A percentile compares a stretch with the other conserved stretches of the same genome.
Evolutionary conservation across 2,888 invertebrate genomes (phyloP).

Genomic region (Protonemura montana): DNA sequence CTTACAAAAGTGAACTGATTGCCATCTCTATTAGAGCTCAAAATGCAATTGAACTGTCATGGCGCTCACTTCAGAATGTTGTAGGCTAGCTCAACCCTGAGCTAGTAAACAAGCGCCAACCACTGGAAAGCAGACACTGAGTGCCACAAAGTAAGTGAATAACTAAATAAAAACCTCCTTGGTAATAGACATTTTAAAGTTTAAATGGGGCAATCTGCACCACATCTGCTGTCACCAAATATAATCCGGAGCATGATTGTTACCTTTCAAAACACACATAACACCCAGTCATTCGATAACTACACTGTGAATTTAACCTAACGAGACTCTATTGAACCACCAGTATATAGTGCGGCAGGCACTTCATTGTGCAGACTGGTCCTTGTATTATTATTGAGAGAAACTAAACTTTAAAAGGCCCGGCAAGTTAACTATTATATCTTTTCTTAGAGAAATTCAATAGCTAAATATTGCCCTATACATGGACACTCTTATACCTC

Average conservation of each 20-base stretch:
- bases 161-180: no score
- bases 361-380: slow-evolving; percentile 25
- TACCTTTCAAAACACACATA: neutral
- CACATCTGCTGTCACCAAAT: neutral
- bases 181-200: neutral
- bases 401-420: slow-evolving; percentile 35
- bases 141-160: no score
- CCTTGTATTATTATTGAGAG: neutral
- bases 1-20: no score
- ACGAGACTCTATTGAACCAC: slow-evolving; percentile 26
- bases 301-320: slow-evolving; percentile 2
- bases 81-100: no score
- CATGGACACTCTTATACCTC: neutral
- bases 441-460: slow-evolving; percentile 42
- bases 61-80: no score
- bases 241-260: neutral
- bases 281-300: neutral
- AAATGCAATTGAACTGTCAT: no score
- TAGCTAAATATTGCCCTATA: slow-evolving; percentile 45
- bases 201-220: neutral
- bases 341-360: neutral
- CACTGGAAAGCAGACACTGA: no score
- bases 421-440: slow-evolving; percentile 38
- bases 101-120: no score
- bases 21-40: no score